phyloP scores from a whole-genome alignment of 1,140 invertebrate genomes.

The Apis florea region DNA sequence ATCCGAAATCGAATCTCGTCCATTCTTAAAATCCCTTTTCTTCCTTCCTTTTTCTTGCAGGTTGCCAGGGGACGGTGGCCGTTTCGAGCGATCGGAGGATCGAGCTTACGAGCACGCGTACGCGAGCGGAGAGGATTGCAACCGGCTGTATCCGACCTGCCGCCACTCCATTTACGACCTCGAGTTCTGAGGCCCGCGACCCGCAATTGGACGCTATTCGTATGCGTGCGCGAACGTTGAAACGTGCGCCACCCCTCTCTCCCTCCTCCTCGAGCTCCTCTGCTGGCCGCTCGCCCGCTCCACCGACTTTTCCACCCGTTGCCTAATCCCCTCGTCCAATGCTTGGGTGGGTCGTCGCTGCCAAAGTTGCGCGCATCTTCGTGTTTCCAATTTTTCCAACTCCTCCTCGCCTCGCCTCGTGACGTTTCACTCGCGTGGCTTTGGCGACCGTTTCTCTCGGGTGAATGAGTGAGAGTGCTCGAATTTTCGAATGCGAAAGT shows the following conservation, averaged over 20 bases:
- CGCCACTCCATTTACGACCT: slow-evolving; percentile 76
- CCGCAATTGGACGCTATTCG: slow-evolving; percentile 6
- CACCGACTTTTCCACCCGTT: slow-evolving; percentile 36
- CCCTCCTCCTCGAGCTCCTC: neutral
- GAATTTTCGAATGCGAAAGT: too few species aligned
- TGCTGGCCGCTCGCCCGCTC: slow-evolving; percentile 35
- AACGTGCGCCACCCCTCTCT: slow-evolving; percentile 11
- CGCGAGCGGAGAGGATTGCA: slow-evolving; percentile 77
- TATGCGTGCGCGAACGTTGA: slow-evolving; percentile 38
- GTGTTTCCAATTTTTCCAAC: neutral
- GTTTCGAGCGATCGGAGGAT: slow-evolving; percentile 83
- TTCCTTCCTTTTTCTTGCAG: slow-evolving; percentile 61
- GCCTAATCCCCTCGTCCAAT: slow-evolving; percentile 23
- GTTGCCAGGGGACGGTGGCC: slow-evolving; percentile 70
- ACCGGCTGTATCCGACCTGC: slow-evolving; percentile 78
- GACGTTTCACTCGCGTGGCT: too few species aligned
- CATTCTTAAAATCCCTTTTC: slow-evolving; percentile 27
- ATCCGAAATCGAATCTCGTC: neutral
- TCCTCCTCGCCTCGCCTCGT: too few species aligned
- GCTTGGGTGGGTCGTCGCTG: neutral
- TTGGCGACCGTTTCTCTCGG: too few species aligned
- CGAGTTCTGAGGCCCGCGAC: slow-evolving; percentile 65
- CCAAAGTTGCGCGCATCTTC: slow-evolving; percentile 18
- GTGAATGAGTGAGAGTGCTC: too few species aligned
- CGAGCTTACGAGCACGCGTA: slow-evolving; percentile 85